A percentile compares a stretch with the other conserved stretches of the same genome.
These are phyloP conservation scores for Oxygymnocypris stewartii DNA, from an alignment of 2,113 vertebrate species.

Conservation along the genomic window DNA sequence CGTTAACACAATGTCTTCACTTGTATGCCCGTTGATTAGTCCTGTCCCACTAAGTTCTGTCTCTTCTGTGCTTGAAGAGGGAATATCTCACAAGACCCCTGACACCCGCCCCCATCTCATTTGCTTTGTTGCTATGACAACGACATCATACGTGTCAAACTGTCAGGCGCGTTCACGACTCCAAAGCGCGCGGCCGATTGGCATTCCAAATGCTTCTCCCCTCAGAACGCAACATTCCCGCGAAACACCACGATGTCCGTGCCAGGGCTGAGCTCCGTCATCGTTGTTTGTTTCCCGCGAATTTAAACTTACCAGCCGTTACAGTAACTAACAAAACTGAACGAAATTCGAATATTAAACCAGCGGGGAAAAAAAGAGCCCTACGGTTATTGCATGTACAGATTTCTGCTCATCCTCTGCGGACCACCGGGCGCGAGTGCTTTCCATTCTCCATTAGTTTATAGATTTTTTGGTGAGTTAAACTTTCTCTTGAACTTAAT, in stretches of 20 bases:
- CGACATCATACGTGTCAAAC: conserved; percentile 68
- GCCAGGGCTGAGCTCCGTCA: background rate
- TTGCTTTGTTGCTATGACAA: conserved; percentile 61
- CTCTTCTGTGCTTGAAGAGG: conserved; percentile 30
- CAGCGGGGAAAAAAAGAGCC: background rate
- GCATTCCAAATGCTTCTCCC: conserved; percentile 30
- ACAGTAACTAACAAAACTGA: background rate
- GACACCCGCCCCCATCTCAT: conserved; percentile 29
- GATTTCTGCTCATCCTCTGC: conserved; percentile 3
- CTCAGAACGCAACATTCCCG: background rate
- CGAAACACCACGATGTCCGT: conserved; percentile 10
- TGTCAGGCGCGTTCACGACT: conserved; percentile 59
- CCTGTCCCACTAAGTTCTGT: conserved; percentile 10
- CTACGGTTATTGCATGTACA: background rate
- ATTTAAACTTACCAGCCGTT: background rate
- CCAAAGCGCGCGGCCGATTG: conserved; percentile 44
- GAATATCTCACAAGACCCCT: conserved; percentile 44
- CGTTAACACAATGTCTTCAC: background rate
- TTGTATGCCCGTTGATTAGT: background rate
- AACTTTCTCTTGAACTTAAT: background rate
- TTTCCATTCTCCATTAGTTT: conserved; percentile 11
- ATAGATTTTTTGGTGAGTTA: conserved; percentile 35
- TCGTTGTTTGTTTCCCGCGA: conserved; percentile 3
- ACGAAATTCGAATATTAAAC: conserved; percentile 9
- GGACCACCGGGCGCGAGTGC: conserved; percentile 21